phyloP scores from a whole-genome alignment of 2,888 invertebrate species.

The Drepanosiphum platanoidis region DNA sequence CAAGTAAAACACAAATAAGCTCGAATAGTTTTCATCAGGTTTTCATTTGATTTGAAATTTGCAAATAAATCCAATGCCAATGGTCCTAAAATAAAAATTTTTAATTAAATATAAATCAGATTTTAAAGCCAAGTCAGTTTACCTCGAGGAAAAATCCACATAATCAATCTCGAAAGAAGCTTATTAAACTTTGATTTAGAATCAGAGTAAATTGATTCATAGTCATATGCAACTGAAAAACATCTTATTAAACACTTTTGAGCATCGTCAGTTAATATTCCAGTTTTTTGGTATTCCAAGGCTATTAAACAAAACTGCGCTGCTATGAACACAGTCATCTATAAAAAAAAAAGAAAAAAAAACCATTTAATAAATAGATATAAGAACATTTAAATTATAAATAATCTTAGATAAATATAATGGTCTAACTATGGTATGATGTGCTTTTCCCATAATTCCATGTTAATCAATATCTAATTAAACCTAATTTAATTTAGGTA shows the following conservation, averaged over 20 bases:
- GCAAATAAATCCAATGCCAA: conserved; percentile 4
- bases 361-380: too few relatives aligned
- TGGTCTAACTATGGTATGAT: too few relatives aligned
- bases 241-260: conserved; percentile 52
- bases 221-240: conserved; percentile 42
- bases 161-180: conserved; percentile 35
- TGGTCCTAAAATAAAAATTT: conserved; percentile 37
- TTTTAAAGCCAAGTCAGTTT: neutral
- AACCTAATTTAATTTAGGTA: too few relatives aligned
- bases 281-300: conserved; percentile 37
- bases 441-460: too few relatives aligned
- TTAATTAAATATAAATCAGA: conserved; percentile 2
- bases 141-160: conserved; percentile 56
- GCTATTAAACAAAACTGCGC: conserved; percentile 53
- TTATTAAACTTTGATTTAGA: conserved; percentile 54
- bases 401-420: too few relatives aligned
- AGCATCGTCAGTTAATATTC: conserved; percentile 19
- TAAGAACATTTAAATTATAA: too few relatives aligned
- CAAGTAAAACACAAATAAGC: conserved; percentile 43
- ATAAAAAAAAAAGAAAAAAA: conserved; percentile 27
- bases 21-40: conserved; percentile 42
- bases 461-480: too few relatives aligned
- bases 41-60: conserved; percentile 32
- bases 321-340: conserved; percentile 52
- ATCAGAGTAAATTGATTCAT: conserved; percentile 39